Base-by-base conservation (phyloP, 2,113 vertebrate genomes). In the Lycocorax pyrrhopterus region DNA sequence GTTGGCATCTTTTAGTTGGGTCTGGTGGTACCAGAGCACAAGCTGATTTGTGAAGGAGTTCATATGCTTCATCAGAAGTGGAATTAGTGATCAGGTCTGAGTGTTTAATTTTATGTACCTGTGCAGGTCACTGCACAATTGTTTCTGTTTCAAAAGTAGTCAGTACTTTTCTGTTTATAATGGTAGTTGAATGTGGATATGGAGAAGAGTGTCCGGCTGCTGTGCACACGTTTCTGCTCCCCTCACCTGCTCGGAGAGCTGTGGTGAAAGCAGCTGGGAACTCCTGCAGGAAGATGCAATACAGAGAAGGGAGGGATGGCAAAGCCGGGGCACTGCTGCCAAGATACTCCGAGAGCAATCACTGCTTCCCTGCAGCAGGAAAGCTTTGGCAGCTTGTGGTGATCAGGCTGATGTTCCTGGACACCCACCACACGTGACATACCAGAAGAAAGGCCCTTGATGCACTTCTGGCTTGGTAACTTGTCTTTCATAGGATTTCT, bases 1-100 rank as follows among this genome's bases (percentile, higher is more conserved):
- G 92, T 94, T 97, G 96, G 96, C 92, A 76, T 97, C 73, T 56
- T 79, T 68, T 49, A 43, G 79, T 73, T 81, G 93, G 92, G 51
- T 94, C 80, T 94, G 96, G 66, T 86, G 84, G 72, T 93, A 94
- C 74, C 84, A 69, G 93, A 96, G 83, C 82, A 58, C 29, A 77
- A 43, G 89, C 76, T 91, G 96, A 35, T 89, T 82, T 92, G 79
- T 78, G 88, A 69, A 91, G 95, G 60, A 85, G 85, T 89, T 90
- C 14, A 55, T 16, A 1, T 35, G 73, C 37, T 86, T 49, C 84
- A 60, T 87, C 80, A 87, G 74, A 78, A 78, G 67, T 43, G 47
- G 52, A 77, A 46, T 93, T 49, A 64, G 20, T 1, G 4, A 51
- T 55, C 22, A 2, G n/a, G 8, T 79, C 33, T 29, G 17, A 14